Conservation (phyloP, 2,888 invertebrate genomes). For the Apantesis nais region DNA sequence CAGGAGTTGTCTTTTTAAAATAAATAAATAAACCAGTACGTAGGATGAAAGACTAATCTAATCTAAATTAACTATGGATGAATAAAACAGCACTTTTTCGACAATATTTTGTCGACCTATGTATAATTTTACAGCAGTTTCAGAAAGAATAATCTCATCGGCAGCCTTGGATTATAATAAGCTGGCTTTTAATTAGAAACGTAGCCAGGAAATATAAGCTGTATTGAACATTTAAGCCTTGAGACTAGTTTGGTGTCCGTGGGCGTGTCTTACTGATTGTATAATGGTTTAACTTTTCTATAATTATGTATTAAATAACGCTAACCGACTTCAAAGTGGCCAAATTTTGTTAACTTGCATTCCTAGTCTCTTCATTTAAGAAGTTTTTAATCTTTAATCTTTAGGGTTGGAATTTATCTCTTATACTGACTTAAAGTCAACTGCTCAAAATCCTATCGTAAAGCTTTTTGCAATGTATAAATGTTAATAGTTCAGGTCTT, state of each 20-base stretch:
- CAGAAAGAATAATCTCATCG: neutral
- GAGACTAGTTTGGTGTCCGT: neutral
- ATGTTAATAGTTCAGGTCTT: too few relatives aligned
- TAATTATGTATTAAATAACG: neutral
- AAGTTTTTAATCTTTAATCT: too few relatives aligned
- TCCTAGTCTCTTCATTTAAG: too few relatives aligned
- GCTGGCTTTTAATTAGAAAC: conserved; percentile 1
- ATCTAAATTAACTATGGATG: neutral
- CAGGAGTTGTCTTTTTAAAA: too few relatives aligned
- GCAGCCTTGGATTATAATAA: neutral
- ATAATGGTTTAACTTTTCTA: neutral
- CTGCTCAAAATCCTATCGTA: too few relatives aligned
- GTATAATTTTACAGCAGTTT: neutral
- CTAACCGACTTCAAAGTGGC: neutral
- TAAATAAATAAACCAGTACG: too few relatives aligned
- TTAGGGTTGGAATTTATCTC: too few relatives aligned
- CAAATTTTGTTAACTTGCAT: too few relatives aligned
- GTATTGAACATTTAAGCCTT: neutral
- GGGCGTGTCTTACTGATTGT: neutral
- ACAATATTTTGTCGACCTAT: neutral
- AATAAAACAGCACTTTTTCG: neutral
- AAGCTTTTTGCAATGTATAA: too few relatives aligned
- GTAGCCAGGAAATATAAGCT: neutral
- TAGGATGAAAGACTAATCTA: neutral
- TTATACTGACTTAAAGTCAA: too few relatives aligned